Evolutionary conservation across 2,888 invertebrate genomes (phyloP).

Genomic region (Nomada lathburiana): DNA sequence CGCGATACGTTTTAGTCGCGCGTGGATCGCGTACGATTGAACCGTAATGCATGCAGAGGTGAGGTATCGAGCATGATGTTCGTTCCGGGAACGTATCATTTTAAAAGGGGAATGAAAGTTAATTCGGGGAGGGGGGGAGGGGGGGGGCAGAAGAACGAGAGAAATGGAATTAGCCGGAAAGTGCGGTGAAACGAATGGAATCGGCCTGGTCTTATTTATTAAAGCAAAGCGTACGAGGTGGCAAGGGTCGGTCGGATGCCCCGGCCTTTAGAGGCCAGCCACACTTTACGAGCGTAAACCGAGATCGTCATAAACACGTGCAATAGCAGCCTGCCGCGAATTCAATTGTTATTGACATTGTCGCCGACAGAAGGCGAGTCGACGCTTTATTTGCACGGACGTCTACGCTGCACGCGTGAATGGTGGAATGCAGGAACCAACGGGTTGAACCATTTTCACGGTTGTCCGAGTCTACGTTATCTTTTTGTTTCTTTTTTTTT

Average conservation of each 20-base stretch:
- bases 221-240: slow-evolving; percentile 59
- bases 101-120: background rate
- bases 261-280: slow-evolving; percentile 64
- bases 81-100: background rate
- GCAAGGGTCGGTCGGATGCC: slow-evolving; percentile 56
- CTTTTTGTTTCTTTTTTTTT: background rate
- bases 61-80: background rate
- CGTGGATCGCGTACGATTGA: background rate
- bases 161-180: slow-evolving; percentile 49
- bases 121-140: background rate
- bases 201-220: slow-evolving; percentile 71
- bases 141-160: background rate
- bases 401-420: slow-evolving; percentile 18
- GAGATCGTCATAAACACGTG: slow-evolving; percentile 76
- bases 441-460: slow-evolving; percentile 13
- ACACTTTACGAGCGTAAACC: slow-evolving; percentile 70
- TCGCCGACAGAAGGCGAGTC: slow-evolving; percentile 58
- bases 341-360: slow-evolving; percentile 74
- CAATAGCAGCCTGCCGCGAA: slow-evolving; percentile 70
- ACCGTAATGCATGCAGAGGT: background rate
- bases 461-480: background rate
- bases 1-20: background rate
- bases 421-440: slow-evolving; percentile 27
- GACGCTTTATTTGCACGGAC: slow-evolving; percentile 44
- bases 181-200: slow-evolving; percentile 45